phyloP scores from a whole-genome alignment of 2,113 vertebrate genomes.

The Tachysurus fulvidraco region DNA sequence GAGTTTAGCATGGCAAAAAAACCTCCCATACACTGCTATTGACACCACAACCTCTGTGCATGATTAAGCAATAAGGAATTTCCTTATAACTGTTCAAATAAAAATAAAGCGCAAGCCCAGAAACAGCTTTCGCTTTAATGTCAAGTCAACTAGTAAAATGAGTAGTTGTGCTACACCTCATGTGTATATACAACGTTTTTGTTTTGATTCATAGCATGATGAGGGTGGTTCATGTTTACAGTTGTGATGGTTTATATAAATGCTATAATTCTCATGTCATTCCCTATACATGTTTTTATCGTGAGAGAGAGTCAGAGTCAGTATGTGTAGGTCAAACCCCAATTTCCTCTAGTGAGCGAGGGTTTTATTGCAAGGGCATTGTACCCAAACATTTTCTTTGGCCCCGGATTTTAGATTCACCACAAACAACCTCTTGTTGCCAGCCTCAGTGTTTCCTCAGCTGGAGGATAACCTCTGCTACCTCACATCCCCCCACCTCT shows the following conservation, averaged over 20 bases:
- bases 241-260: background rate
- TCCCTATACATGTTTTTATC: slow-evolving; percentile 28
- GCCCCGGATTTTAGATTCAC: slow-evolving; percentile 60
- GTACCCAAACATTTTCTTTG: slow-evolving; percentile 72
- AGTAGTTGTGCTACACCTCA: background rate
- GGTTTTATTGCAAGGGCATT: slow-evolving; percentile 61
- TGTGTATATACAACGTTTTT: background rate
- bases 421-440: slow-evolving; percentile 53
- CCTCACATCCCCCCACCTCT: slow-evolving; percentile 55
- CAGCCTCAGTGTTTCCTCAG: slow-evolving; percentile 69
- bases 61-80: background rate
- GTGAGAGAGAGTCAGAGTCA: slow-evolving; percentile 43
- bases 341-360: slow-evolving; percentile 64
- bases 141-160: no score
- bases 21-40: background rate
- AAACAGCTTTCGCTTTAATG: background rate
- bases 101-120: background rate
- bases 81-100: background rate
- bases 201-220: background rate
- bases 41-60: background rate
- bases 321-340: slow-evolving; percentile 56
- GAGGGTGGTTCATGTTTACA: background rate
- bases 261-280: background rate
- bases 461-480: slow-evolving; percentile 70
- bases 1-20: background rate